Percentiles rank a stretch among this genome's conserved stretches.
These are phyloP conservation scores for Sarcophaga carnaria DNA, from an alignment of 2,888 invertebrate species.

Conservation along the genomic window DNA sequence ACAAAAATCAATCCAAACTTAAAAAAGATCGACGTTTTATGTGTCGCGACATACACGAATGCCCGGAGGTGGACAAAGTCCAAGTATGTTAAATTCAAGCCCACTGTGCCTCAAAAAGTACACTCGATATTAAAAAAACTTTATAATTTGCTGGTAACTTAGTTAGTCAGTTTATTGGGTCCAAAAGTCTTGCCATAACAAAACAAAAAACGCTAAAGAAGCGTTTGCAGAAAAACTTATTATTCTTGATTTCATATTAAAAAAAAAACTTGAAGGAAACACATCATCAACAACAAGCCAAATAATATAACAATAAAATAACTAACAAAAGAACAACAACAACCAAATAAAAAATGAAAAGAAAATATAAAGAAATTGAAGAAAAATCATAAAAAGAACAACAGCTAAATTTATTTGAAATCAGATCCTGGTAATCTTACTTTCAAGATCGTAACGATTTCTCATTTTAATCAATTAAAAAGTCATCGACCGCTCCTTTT, in stretches of 20 bases:
- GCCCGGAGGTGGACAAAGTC: too few relatives aligned
- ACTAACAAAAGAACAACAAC: conserved; percentile 48
- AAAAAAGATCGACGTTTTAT: too few relatives aligned
- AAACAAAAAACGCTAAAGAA: neutral
- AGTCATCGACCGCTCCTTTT: conserved; percentile 77
- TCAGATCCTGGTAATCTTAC: conserved; percentile 79
- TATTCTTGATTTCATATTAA: conserved; percentile 49
- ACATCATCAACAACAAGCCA: conserved; percentile 36
- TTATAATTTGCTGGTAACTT: conserved; percentile 4
- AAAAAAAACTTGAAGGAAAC: conserved; percentile 42
- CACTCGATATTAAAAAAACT: neutral
- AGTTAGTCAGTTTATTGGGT: conserved; percentile 35
- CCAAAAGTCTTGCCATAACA: neutral
- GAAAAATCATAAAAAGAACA: conserved; percentile 49
- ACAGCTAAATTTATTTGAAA: conserved; percentile 74
- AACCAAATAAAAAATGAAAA: neutral
- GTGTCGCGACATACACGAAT: too few relatives aligned
- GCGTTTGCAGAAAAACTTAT: conserved; percentile 16
- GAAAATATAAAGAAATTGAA: neutral
- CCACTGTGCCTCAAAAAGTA: conserved; percentile 31
- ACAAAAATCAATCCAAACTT: too few relatives aligned
- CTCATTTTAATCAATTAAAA: conserved; percentile 81
- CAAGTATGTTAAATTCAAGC: neutral
- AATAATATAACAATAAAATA: conserved; percentile 17
- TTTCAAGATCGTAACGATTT: conserved; percentile 80